These are phyloP conservation scores for Aplysina aerophoba DNA, from an alignment of 37 sponge, comb jelly and placozoan genomes.

Conservation along the genomic window DNA sequence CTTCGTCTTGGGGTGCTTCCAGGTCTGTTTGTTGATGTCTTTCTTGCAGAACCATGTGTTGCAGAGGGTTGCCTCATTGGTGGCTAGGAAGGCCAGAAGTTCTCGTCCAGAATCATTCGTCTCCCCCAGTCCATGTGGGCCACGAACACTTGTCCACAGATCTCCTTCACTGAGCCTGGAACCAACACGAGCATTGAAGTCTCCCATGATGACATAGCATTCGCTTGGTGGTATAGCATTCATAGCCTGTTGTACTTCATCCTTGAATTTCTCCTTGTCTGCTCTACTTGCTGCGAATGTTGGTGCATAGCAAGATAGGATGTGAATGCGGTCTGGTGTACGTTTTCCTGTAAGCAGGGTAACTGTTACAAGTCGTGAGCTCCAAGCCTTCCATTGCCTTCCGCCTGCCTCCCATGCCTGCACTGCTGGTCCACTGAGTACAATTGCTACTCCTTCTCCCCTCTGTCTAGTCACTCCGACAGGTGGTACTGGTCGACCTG, in stretches of 20 bases:
- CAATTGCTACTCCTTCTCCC: slow-evolving; percentile 61
- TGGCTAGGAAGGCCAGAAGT: slow-evolving; percentile 17
- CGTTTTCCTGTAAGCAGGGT: background rate
- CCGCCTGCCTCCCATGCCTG: slow-evolving; percentile 48
- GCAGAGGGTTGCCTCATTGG: slow-evolving; percentile 13
- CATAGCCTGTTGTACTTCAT: slow-evolving; percentile 22
- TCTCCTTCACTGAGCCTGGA: background rate
- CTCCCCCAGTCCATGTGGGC: slow-evolving; percentile 14
- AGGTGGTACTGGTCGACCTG: slow-evolving; percentile 41
- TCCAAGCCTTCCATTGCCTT: slow-evolving; percentile 55
- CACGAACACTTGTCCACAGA: slow-evolving; percentile 5
- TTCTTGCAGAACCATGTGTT: slow-evolving; percentile 41
- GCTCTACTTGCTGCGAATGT: slow-evolving; percentile 28
- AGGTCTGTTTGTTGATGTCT: slow-evolving; percentile 50
- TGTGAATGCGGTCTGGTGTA: slow-evolving; percentile 3
- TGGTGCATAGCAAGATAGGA: slow-evolving; percentile 30
- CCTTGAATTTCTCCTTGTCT: slow-evolving; percentile 18
- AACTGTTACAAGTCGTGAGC: slow-evolving; percentile 26
- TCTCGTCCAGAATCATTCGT: slow-evolving; percentile 21
- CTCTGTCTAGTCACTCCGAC: slow-evolving; percentile 34
- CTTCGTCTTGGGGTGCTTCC: slow-evolving; percentile 43
- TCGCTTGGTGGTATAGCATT: slow-evolving; percentile 4
- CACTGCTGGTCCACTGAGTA: slow-evolving; percentile 31
- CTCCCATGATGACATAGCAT: slow-evolving; percentile 23
- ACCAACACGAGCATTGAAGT: slow-evolving; percentile 35